Evolutionary conservation across 2,113 vertebrate genomes (phyloP).

Genomic region (Tupaia tana): DNA sequence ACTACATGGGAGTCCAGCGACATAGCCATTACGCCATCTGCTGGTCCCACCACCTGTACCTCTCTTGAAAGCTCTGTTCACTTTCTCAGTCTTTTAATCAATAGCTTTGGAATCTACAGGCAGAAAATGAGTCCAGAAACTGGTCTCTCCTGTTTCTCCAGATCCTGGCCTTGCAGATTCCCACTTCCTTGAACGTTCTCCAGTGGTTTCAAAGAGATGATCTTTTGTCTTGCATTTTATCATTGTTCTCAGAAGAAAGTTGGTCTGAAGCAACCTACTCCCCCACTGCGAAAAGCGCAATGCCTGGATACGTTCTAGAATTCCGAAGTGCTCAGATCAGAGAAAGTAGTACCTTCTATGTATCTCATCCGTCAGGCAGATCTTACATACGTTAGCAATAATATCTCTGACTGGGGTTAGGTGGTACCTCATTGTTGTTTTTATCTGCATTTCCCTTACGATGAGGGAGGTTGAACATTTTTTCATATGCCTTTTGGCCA

Average conservation of each 20-base stretch:
- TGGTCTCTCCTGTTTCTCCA: background rate
- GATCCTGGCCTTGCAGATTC: background rate
- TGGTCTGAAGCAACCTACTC: background rate
- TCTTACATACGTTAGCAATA: background rate
- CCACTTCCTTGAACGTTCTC: constrained; percentile 5
- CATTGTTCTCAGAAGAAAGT: background rate
- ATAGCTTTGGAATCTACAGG: background rate
- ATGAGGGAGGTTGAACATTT: too few relatives aligned
- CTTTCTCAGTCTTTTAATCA: background rate
- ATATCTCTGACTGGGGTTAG: too few relatives aligned
- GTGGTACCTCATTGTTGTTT: too few relatives aligned
- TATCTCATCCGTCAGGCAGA: too few relatives aligned
- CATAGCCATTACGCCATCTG: background rate
- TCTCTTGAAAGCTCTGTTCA: background rate
- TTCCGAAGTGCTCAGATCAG: background rate
- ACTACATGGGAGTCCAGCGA: background rate
- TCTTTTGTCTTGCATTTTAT: background rate
- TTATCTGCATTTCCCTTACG: too few relatives aligned
- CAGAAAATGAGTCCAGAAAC: background rate
- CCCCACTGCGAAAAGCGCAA: background rate
- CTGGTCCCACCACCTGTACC: background rate
- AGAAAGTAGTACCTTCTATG: background rate
- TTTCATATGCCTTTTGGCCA: too few relatives aligned
- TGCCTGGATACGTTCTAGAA: background rate
- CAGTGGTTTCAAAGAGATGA: constrained; percentile 9